Evolutionary conservation across 2,888 invertebrate genomes (phyloP), one percentile per base, ranked within the genome.

Genomic region (Phyllotreta cruciferae): DNA sequence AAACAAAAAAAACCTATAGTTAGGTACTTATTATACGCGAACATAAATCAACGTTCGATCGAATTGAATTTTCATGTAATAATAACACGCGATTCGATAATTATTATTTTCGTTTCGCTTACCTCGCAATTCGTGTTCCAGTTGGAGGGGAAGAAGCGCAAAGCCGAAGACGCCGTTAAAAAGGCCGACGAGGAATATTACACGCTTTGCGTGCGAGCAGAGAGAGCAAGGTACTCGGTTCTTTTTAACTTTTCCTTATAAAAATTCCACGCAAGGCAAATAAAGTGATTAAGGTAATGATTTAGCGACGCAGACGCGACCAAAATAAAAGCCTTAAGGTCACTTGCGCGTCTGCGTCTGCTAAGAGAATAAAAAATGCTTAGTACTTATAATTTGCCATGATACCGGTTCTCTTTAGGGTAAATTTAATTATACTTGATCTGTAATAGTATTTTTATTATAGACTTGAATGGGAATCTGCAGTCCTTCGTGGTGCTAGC

Each of bases 141-240:
- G 86, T 81, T 96, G 77, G 94, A 94, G 80, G 89, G 91, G 63
- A 94, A 96, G 78, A 89, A 94, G 76, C 87, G 90, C 71, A 95
- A 96, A 82, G 92, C 94, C 24, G 94, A 94, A 81, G 94, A 96
- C 76, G 89, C 92, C 3, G 92, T 96, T 37, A 91, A 93, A 77
- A 92, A 95, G 79, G 92, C 94, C 55, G 96, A 96, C 82, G 91
- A 93, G 65, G 95, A 96, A 77, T 97, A 96, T 82, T 96, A 96
- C 77, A 93, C 93, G 68, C 87, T 92, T 55, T 95, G 95, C 77
- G 90, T 96, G 68, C 88, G 94, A 73, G 92, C 96, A 36, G 97
- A 97, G 83, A 85, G 94, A 73, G 90, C 94, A 13, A 89, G 94
- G 86, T 91, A 84, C 8, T 24, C 24, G 24, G 4, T 24, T 24